A percentile compares a stretch with the other conserved stretches of the same genome.
Evolutionary conservation across 1,140 invertebrate species (phyloP).

Genomic region (Brachystomella parvula): DNA sequence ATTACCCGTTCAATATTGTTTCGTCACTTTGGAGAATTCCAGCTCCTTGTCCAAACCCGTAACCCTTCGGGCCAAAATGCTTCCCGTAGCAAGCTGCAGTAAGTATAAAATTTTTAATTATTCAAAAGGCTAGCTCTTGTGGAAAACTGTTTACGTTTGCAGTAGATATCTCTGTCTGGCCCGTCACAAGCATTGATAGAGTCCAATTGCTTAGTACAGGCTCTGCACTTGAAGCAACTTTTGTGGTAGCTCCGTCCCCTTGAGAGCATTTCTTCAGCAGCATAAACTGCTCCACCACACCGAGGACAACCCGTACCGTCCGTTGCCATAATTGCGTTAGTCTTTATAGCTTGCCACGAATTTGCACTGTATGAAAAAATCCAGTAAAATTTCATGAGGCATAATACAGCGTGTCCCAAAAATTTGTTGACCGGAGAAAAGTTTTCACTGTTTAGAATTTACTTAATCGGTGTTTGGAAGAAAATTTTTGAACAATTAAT

Average conservation of each 20-base stretch:
- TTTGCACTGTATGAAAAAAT: background rate
- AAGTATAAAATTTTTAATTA: constrained; percentile 16
- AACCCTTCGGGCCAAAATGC: constrained; percentile 87
- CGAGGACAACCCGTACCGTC: constrained; percentile 79
- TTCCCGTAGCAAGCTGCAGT: constrained; percentile 81
- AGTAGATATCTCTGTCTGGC: constrained; percentile 88
- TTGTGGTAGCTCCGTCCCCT: constrained; percentile 79
- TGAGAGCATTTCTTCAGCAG: constrained; percentile 87
- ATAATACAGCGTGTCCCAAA: no score
- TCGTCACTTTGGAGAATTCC: constrained; percentile 80
- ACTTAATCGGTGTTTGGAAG: no score
- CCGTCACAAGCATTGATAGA: constrained; percentile 87
- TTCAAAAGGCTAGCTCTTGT: constrained; percentile 11
- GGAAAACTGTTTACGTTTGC: constrained; percentile 78
- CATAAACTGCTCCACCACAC: constrained; percentile 84
- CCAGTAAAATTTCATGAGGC: background rate
- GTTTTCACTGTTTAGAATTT: no score
- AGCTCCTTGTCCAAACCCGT: constrained; percentile 84
- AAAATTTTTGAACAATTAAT: no score
- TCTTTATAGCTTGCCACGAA: constrained; percentile 51
- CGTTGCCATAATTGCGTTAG: constrained; percentile 75
- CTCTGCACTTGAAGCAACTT: constrained; percentile 79
- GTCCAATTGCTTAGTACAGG: constrained; percentile 83
- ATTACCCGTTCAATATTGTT: constrained; percentile 60
- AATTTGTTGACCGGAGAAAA: no score